phyloP scores from a whole-genome alignment of 2,888 invertebrate species.

The Andrena haemorrhoa region DNA sequence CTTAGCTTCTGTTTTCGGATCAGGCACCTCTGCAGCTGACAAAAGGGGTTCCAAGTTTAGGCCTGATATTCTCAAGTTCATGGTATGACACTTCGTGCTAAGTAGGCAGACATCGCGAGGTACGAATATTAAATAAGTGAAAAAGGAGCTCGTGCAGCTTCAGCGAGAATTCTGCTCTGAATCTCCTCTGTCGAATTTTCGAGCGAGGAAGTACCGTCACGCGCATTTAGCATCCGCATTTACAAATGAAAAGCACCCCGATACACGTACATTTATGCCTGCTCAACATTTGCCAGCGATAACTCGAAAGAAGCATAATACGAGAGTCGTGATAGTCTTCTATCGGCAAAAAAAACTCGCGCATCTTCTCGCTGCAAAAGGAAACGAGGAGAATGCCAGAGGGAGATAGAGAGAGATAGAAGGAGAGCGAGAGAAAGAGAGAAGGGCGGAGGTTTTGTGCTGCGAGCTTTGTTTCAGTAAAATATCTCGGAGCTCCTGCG shows the following conservation, averaged over 20 bases:
- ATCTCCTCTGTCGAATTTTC: slow-evolving; percentile 10
- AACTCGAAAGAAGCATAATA: slow-evolving; percentile 58
- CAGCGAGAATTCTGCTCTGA: neutral
- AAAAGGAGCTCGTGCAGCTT: neutral
- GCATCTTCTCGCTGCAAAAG: slow-evolving; percentile 40
- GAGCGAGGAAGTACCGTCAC: slow-evolving; percentile 1
- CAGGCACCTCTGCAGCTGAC: neutral
- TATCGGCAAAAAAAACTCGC: slow-evolving; percentile 53
- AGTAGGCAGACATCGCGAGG: too few relatives aligned
- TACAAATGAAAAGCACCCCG: slow-evolving; percentile 33
- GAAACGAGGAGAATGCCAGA: neutral
- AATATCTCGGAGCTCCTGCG: slow-evolving; percentile 63
- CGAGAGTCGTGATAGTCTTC: slow-evolving; percentile 50
- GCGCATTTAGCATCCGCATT: slow-evolving; percentile 30
- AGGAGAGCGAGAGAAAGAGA: neutral
- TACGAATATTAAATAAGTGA: neutral
- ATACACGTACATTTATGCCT: slow-evolving; percentile 12
- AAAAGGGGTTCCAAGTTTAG: neutral
- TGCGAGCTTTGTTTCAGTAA: slow-evolving; percentile 63
- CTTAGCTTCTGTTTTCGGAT: neutral
- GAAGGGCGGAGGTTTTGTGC: slow-evolving; percentile 43
- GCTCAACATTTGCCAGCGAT: slow-evolving; percentile 52
- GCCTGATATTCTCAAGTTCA: neutral
- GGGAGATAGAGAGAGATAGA: neutral
- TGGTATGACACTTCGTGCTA: too few relatives aligned